Conservation (phyloP, 2,888 invertebrate species). For the Lasiommata megera region DNA sequence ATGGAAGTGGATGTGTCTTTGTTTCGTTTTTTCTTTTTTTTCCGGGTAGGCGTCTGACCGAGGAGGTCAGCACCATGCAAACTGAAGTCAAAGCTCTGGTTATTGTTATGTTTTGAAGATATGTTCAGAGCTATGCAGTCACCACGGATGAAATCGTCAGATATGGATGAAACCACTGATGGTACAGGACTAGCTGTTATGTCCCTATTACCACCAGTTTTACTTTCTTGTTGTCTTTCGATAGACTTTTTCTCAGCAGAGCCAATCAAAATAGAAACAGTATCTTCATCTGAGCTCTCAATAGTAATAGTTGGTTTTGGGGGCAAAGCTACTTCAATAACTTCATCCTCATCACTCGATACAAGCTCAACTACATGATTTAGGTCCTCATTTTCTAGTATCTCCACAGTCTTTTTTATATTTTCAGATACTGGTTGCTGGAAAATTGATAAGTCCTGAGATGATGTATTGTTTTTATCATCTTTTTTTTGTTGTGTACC, state of each 20-base stretch:
- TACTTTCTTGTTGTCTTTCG: constrained; percentile 40
- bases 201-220: constrained; percentile 45
- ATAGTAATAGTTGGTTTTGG: constrained; percentile 74
- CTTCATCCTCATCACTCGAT: constrained; percentile 75
- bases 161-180: constrained; percentile 72
- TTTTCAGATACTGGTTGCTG: constrained; percentile 55
- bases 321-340: constrained; percentile 69
- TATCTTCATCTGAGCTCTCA: constrained; percentile 75
- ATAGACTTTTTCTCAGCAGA: constrained; percentile 16
- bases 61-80: constrained; percentile 72
- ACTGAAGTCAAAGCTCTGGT: constrained; percentile 72
- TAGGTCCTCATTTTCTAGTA: constrained; percentile 54
- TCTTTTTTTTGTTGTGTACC: constrained; percentile 43
- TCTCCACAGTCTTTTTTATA: constrained; percentile 57
- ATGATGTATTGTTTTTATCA: constrained; percentile 43
- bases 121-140: constrained; percentile 76
- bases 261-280: constrained; percentile 25
- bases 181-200: constrained; percentile 70
- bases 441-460: constrained; percentile 56
- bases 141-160: constrained; percentile 74
- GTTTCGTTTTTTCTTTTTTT: constrained; percentile 66
- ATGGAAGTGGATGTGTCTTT: constrained; percentile 64
- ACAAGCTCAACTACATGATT: constrained; percentile 50
- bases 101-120: constrained; percentile 59
- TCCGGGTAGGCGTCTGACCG: constrained; percentile 60